Evolutionary conservation across 2,113 vertebrate species (phyloP), one percentile per base, ranked within the genome.

Genomic region (Muntiacus reevesi): DNA sequence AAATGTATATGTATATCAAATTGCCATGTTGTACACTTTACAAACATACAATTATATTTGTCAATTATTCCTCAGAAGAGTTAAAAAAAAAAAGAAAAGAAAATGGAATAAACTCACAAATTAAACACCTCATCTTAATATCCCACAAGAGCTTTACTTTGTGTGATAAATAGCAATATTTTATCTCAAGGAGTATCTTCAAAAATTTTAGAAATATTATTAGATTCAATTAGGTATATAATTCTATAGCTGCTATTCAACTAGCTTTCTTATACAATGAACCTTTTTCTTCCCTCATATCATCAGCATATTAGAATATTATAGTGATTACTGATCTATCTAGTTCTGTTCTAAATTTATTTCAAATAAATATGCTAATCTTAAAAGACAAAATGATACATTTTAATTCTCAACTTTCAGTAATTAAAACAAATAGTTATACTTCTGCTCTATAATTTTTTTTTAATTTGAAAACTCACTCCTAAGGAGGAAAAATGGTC

Each of bases 191-290:
- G 5, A 5, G 16, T 28, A 71, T 64, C 60, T 94, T 84, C 28
- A 71, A 74, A 92, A 40, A 5, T 71, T 88, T 97, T 92, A 81
- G 43, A 92, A 97, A 90, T 81, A 87, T 76, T 50, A 83, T 59
- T 86, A 82, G 9, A 87, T 74, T 81, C 6, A n/a, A 52, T 8
- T 86, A 82, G 7, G 7, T 92, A 36, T 36, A 36, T 78, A 82
- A 59, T 87, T 87, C 14, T 55, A 60, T 84, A 95, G 27, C 40
- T 92, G 15, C 81, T 90, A 87, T 74, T 91, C 64, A 94, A 30
- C 16, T n/a, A 87, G 23, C 25, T 95, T 95, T 17, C 16, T 89
- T 23, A 86, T 59, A 74, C 21, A 86, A 62, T 57, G 83, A 92
- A 94, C 21, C 23, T 40, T 85, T 91, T 95, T 91, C 43, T 25